Percentiles rank a stretch among this genome's conserved stretches.
phyloP scores from a whole-genome alignment of 2,888 invertebrate species.

The Tryphoninae sp. region DNA sequence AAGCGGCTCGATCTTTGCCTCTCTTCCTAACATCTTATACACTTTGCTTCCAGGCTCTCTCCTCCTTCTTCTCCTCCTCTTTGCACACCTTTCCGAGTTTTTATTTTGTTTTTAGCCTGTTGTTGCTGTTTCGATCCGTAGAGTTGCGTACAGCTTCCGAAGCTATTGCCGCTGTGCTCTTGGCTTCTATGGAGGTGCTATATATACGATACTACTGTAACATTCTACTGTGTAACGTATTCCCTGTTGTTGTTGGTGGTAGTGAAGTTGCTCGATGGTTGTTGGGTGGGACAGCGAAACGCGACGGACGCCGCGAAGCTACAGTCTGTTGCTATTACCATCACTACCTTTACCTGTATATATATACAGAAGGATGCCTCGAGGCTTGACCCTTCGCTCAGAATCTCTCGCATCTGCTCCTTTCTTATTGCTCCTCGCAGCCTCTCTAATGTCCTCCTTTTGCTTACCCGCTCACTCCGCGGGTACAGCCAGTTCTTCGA shows the following conservation, averaged over 20 bases:
- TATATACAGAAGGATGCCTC: constrained; percentile 64
- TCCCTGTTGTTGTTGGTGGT: background rate
- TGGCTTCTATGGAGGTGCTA: background rate
- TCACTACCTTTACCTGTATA: background rate
- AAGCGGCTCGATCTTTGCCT: constrained; percentile 29
- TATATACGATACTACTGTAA: background rate
- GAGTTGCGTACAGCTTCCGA: constrained; percentile 14
- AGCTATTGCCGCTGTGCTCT: constrained; percentile 18
- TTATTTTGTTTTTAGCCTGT: constrained; percentile 20
- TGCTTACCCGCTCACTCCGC: background rate
- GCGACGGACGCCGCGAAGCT: constrained; percentile 22
- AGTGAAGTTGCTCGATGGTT: background rate
- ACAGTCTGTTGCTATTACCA: constrained; percentile 3
- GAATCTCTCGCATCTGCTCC: constrained; percentile 76
- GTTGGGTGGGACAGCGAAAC: constrained; percentile 45
- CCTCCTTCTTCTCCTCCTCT: constrained; percentile 26
- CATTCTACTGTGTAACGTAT: background rate
- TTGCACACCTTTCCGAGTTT: constrained; percentile 13
- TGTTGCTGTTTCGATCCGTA: constrained; percentile 44
- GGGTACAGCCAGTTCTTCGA: background rate
- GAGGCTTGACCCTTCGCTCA: constrained; percentile 74
- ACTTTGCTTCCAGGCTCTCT: constrained; percentile 21
- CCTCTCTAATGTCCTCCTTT: background rate
- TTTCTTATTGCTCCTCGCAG: constrained; percentile 46
- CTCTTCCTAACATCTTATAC: background rate